These are phyloP conservation scores for Adoxophyes honmai DNA, from an alignment of 1,140 invertebrate genomes.

Conservation along the genomic window DNA sequence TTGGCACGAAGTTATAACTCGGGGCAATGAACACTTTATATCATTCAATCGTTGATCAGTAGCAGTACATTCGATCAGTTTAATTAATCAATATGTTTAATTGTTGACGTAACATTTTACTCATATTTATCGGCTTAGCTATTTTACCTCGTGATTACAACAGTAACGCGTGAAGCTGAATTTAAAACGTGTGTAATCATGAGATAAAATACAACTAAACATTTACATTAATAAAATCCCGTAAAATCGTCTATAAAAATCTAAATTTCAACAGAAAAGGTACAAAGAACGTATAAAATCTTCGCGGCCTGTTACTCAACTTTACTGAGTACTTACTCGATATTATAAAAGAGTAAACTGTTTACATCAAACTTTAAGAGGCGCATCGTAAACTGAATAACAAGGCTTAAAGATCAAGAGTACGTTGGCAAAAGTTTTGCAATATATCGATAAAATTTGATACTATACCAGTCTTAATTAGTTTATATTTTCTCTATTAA, in stretches of 20 bases:
- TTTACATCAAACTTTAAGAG: slow-evolving; percentile 8
- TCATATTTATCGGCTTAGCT: too few species aligned
- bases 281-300: slow-evolving; percentile 1
- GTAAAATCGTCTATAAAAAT: background rate
- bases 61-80: too few species aligned
- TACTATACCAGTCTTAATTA: slow-evolving; percentile 36
- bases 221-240: too few species aligned
- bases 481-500: slow-evolving; percentile 34
- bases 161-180: too few species aligned
- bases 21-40: too few species aligned
- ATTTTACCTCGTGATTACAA: too few species aligned
- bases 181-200: too few species aligned
- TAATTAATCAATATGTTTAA: too few species aligned
- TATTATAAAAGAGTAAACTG: slow-evolving; percentile 14
- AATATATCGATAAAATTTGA: slow-evolving; percentile 6
- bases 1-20: too few species aligned
- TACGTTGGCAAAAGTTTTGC: background rate
- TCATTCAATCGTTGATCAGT: too few species aligned
- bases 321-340: slow-evolving; percentile 1
- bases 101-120: too few species aligned
- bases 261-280: background rate
- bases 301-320: slow-evolving; percentile 6
- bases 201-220: too few species aligned
- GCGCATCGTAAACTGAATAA: slow-evolving; percentile 5
- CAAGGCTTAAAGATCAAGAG: slow-evolving; percentile 4